These are phyloP conservation scores for Bicyclus anynana DNA, from an alignment of 1,140 invertebrate genomes.

Conservation along the genomic window DNA sequence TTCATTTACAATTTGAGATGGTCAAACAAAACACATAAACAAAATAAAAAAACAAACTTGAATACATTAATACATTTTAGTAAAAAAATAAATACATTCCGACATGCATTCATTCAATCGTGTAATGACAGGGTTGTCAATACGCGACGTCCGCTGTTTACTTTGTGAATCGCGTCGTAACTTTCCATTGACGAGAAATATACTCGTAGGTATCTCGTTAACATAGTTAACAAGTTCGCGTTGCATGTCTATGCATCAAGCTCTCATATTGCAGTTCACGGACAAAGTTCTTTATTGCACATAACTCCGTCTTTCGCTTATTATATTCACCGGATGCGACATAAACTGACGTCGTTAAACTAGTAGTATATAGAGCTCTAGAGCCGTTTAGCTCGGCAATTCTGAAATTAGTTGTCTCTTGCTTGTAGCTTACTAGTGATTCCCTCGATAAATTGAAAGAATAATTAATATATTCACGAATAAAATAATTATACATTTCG, in stretches of 20 bases:
- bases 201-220: no score
- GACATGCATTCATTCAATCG: neutral
- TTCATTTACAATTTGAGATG: no score
- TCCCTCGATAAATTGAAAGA: no score
- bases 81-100: neutral
- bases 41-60: neutral
- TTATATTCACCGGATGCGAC: neutral
- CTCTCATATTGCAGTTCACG: neutral
- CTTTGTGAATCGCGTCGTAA: no score
- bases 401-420: no score
- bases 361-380: neutral
- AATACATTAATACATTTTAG: neutral
- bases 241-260: neutral
- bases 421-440: no score
- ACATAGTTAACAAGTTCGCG: no score
- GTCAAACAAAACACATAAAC: no score
- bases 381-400: no score
- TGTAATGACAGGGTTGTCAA: constrained; percentile 1
- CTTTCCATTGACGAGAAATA: no score
- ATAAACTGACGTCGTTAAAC: neutral
- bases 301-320: neutral
- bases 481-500: no score
- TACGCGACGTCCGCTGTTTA: neutral
- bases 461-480: no score
- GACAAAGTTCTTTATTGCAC: neutral